Conservation (phyloP, 2,888 invertebrate genomes). For the Polietes domitor region DNA sequence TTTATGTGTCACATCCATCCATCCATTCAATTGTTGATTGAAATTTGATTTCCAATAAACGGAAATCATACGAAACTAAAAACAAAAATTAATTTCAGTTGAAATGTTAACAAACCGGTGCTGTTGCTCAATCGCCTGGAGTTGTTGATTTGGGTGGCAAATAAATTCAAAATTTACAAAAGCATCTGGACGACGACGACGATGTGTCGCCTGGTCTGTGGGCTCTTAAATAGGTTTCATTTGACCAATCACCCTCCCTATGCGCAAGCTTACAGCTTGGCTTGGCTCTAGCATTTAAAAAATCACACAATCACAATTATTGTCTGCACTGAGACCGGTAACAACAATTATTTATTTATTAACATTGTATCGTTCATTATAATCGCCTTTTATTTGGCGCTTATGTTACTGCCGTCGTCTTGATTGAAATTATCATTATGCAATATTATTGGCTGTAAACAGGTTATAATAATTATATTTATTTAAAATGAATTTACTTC, state of each 20-base stretch:
- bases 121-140: slow-evolving; percentile 7
- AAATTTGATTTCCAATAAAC: neutral
- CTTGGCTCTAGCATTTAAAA: neutral
- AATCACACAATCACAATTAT: too few species aligned
- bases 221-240: neutral
- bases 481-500: slow-evolving; percentile 32
- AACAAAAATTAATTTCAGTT: neutral
- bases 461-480: slow-evolving; percentile 42
- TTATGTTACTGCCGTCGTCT: neutral
- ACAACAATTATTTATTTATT: slow-evolving; percentile 20
- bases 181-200: too few species aligned
- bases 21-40: too few species aligned
- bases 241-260: too few species aligned
- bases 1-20: neutral
- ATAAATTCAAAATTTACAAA: slow-evolving; percentile 19
- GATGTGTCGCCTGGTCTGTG: neutral
- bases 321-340: too few species aligned
- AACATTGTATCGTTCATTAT: slow-evolving; percentile 31
- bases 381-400: neutral
- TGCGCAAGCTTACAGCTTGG: too few species aligned
- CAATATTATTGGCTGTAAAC: slow-evolving; percentile 41
- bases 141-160: neutral
- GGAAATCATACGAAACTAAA: slow-evolving; percentile 18
- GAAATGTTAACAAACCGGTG: slow-evolving; percentile 4
- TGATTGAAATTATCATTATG: slow-evolving; percentile 43